Conservation (phyloP, 2,113 vertebrate species). For the Cercopithecus mona region DNA sequence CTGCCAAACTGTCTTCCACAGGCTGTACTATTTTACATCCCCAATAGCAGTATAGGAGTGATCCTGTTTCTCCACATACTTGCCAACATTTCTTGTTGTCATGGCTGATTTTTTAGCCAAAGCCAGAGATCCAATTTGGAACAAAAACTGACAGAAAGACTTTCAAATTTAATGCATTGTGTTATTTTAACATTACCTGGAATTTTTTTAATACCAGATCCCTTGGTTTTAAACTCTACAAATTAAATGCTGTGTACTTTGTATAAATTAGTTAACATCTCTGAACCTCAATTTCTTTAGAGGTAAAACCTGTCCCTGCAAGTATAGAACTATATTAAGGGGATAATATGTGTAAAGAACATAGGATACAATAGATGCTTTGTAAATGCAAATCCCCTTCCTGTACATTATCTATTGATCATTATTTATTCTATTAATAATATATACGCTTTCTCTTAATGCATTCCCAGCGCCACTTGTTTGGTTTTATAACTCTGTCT, state of each 20-base stretch:
- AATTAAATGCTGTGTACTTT: background rate
- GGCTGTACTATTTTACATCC: background rate
- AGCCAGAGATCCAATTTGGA: slow-evolving; percentile 5
- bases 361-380: background rate
- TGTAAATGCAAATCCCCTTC: background rate
- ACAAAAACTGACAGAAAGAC: background rate
- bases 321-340: background rate
- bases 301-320: background rate
- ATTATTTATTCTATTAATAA: background rate
- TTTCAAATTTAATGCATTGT: background rate
- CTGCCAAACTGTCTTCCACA: background rate
- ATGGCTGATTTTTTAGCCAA: slow-evolving; percentile 41
- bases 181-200: background rate
- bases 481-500: background rate
- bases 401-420: background rate
- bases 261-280: slow-evolving; percentile 15
- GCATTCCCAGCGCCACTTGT: background rate
- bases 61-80: background rate
- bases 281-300: background rate
- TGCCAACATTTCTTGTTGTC: background rate
- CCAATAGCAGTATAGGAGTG: background rate
- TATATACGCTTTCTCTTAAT: background rate
- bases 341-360: background rate
- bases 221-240: background rate
- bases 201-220: background rate